Evolutionary conservation across 2,888 invertebrate genomes (phyloP).

Genomic region (Tupiocoris notatus): DNA sequence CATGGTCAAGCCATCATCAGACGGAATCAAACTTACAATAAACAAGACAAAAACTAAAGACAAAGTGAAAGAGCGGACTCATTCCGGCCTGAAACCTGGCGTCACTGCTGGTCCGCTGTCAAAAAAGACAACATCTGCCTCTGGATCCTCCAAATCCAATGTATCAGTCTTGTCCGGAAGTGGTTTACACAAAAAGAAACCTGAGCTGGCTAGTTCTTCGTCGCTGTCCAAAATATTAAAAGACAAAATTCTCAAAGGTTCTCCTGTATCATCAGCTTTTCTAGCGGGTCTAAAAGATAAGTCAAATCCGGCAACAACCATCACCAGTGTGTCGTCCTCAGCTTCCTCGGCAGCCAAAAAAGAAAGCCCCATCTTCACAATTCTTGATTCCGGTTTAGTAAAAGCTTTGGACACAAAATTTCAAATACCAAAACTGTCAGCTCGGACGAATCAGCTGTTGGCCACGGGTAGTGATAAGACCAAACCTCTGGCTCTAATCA

Average conservation of each 20-base stretch:
- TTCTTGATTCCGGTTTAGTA: slow-evolving; percentile 60
- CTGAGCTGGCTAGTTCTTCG: neutral
- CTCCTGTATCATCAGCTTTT: neutral
- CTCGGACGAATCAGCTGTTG: slow-evolving; percentile 53
- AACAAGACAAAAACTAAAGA: slow-evolving; percentile 82
- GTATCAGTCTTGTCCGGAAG: slow-evolving; percentile 69
- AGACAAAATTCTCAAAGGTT: slow-evolving; percentile 23
- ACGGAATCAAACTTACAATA: slow-evolving; percentile 87
- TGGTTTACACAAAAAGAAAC: slow-evolving; percentile 17
- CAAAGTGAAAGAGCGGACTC: slow-evolving; percentile 52
- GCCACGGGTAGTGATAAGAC: slow-evolving; percentile 47
- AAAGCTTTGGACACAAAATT: slow-evolving; percentile 79
- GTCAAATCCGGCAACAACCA: slow-evolving; percentile 1
- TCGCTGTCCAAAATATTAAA: slow-evolving; percentile 23
- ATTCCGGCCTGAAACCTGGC: slow-evolving; percentile 74
- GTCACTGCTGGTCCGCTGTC: slow-evolving; percentile 52
- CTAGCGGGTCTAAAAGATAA: slow-evolving; percentile 10
- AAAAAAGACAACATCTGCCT: slow-evolving; percentile 56
- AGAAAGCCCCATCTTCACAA: slow-evolving; percentile 14
- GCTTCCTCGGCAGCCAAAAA: neutral
- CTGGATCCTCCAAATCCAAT: slow-evolving; percentile 55
- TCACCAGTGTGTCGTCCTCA: neutral
- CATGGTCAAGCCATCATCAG: slow-evolving; percentile 84
- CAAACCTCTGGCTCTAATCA: slow-evolving; percentile 24
- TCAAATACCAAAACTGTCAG: slow-evolving; percentile 81